Percentiles rank a stretch among this genome's conserved stretches.
phyloP scores from a whole-genome alignment of 2,113 vertebrate species.

The Istiophorus platypterus region DNA sequence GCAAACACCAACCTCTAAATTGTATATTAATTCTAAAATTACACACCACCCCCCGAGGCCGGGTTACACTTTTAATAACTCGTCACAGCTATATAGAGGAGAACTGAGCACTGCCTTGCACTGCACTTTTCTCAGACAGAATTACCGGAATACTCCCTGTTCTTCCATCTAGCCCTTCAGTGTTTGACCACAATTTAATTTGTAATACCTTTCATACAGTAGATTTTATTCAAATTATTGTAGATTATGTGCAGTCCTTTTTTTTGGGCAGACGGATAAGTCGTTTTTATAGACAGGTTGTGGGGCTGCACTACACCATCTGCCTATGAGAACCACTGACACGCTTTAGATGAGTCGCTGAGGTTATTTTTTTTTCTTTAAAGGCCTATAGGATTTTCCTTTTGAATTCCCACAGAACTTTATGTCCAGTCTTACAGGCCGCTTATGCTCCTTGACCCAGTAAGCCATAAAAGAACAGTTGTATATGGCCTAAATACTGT shows the following conservation, averaged over 20 bases:
- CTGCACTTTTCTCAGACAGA: slow-evolving; percentile 52
- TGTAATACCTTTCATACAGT: slow-evolving; percentile 49
- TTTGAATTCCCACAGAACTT: slow-evolving; percentile 31
- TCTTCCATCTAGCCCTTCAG: slow-evolving; percentile 43
- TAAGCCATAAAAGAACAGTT: slow-evolving; percentile 61
- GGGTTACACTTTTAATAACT: slow-evolving; percentile 78
- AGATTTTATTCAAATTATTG: slow-evolving; percentile 67
- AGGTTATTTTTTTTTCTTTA: too few species aligned
- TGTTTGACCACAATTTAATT: slow-evolving; percentile 61
- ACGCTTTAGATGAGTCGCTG: slow-evolving; percentile 43
- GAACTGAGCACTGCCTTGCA: slow-evolving; percentile 5
- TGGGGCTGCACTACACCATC: slow-evolving; percentile 37
- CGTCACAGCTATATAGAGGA: slow-evolving; percentile 62
- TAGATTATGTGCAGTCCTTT: slow-evolving; percentile 20
- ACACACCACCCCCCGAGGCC: slow-evolving; percentile 66
- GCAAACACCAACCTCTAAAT: slow-evolving; percentile 79
- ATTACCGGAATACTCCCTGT: slow-evolving; percentile 60
- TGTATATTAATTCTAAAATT: slow-evolving; percentile 83
- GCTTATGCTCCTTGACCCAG: slow-evolving; percentile 66
- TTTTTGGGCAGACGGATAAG: slow-evolving; percentile 24
- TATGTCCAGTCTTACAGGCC: slow-evolving; percentile 38
- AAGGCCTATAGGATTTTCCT: slow-evolving; percentile 35
- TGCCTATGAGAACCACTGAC: slow-evolving; percentile 29
- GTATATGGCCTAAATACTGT: slow-evolving; percentile 57
- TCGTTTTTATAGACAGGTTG: slow-evolving; percentile 21